Base-by-base conservation (phyloP, 92 coral and sea anemone genomes). In the Paramuricea clavata region DNA sequence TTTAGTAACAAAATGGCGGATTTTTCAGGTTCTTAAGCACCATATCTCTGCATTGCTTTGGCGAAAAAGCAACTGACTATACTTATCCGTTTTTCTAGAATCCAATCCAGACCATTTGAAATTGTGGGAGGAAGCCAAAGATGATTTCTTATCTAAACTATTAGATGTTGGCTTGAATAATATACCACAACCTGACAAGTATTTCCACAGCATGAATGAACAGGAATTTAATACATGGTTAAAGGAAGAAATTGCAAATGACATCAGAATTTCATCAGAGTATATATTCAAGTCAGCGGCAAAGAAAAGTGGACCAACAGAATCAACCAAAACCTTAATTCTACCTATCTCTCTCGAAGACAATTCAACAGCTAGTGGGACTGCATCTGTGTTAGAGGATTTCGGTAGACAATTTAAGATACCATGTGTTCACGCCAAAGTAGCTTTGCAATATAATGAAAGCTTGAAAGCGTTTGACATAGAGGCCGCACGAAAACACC, bases 341-440 rank as follows among this genome's bases (percentile, higher is more conserved):
- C 59, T 49, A 49, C 59, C 59, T 19, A 1, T 49, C 16, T 49
- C 59, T 49, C 59, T 49, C 59, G 59, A 49, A 49, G 12, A 49
- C 12, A 49, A 49, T 49, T 49, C 59, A 49, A 49, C 19, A 12
- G 15, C 2, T 3, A 49, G 15, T 49, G 59, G 59, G 12, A 49
- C 59, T 12, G 59, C 59, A 49, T 49, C 59, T 49, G 59, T 49
- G 22, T 49, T 49, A 16, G 59, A 49, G 59, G n/a, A n/a, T n/a
- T 49, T 49, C 22, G 59, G 59, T 12, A 12, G 22, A 49, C 59
- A 83, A 21, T 61, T 83, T 75, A n/a, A 76, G 4, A 64, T 83
- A 25, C 92, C 92, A 32, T 88, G 88, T 62, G 69, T 12, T 30
- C 89, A 88, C 64, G 79, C 88, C 22, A 75, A 54, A 34, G 59